Percentiles rank a stretch among this genome's conserved stretches.
These are phyloP conservation scores for Dolichallabes microphthalmus DNA, from an alignment of 2,113 vertebrate species.

Conservation along the genomic window DNA sequence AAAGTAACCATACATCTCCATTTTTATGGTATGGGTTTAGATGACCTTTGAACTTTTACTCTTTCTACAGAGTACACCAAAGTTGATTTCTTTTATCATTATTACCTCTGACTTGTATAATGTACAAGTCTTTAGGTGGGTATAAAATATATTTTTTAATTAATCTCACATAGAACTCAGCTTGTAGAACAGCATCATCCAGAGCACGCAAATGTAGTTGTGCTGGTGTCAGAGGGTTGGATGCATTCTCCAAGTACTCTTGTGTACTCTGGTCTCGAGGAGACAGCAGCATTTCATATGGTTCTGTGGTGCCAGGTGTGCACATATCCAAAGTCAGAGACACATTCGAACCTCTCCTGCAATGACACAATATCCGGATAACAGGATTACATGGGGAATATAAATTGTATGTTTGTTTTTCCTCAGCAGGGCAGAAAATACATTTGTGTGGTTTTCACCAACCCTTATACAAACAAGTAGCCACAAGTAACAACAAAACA, in stretches of 20 bases:
- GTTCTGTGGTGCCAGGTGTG: slow-evolving; percentile 90
- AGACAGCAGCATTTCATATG: slow-evolving; percentile 89
- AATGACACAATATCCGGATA: slow-evolving; percentile 13
- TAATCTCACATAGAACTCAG: slow-evolving; percentile 81
- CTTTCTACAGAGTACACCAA: not conserved
- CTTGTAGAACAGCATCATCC: slow-evolving; percentile 89
- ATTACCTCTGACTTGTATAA: not conserved
- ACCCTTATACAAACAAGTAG: not conserved
- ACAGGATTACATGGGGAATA: not conserved
- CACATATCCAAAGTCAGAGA: slow-evolving; percentile 98
- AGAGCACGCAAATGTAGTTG: slow-evolving; percentile 88
- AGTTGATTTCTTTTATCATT: not conserved
- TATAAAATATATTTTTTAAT: not conserved
- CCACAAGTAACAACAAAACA: not conserved
- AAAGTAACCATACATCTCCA: no score
- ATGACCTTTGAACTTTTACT: not conserved
- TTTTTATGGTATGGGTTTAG: not conserved
- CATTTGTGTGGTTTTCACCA: not conserved
- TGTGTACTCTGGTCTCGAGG: slow-evolving; percentile 87
- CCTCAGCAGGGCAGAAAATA: not conserved
- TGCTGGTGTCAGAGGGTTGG: slow-evolving; percentile 80
- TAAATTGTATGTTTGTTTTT: not conserved
- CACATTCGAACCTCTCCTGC: slow-evolving; percentile 95
- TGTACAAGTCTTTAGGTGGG: not conserved
- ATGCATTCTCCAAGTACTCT: slow-evolving; percentile 88